These are phyloP conservation scores for Iguana delicatissima DNA, from an alignment of 2,797 vertebrate species.

Conservation along the genomic window DNA sequence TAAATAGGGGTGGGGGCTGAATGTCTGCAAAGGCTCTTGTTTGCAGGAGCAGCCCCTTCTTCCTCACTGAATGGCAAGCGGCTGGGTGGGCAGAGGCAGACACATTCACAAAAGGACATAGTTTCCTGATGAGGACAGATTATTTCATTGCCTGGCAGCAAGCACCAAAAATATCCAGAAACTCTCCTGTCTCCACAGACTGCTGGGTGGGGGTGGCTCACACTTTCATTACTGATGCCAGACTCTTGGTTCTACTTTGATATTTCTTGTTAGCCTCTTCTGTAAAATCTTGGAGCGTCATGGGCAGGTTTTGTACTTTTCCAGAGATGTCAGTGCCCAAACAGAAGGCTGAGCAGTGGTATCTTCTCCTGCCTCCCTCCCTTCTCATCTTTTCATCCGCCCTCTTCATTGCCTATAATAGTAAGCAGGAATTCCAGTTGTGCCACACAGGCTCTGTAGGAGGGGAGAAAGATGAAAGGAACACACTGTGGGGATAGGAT, in stretches of 20 bases:
- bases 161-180: constrained; percentile 20
- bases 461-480: not conserved
- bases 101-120: constrained; percentile 30
- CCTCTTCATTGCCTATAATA: not conserved
- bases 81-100: constrained; percentile 5
- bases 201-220: not conserved
- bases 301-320: not conserved
- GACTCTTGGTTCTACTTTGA: not conserved
- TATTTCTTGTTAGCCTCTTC: not conserved
- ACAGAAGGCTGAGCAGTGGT: not conserved
- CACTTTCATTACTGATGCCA: not conserved
- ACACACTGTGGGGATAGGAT: too few species aligned
- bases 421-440: not conserved
- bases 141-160: constrained; percentile 44
- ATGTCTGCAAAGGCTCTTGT: not conserved
- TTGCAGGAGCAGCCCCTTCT: not conserved
- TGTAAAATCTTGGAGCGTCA: not conserved
- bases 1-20: not conserved
- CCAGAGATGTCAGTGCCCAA: not conserved
- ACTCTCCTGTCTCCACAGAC: constrained; percentile 17
- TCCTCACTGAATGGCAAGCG: not conserved
- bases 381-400: not conserved
- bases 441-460: not conserved
- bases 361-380: not conserved
- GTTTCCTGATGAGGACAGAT: constrained; percentile 47